Base-by-base conservation (phyloP, 1,140 invertebrate genomes). In the Drosophila oshimai region DNA sequence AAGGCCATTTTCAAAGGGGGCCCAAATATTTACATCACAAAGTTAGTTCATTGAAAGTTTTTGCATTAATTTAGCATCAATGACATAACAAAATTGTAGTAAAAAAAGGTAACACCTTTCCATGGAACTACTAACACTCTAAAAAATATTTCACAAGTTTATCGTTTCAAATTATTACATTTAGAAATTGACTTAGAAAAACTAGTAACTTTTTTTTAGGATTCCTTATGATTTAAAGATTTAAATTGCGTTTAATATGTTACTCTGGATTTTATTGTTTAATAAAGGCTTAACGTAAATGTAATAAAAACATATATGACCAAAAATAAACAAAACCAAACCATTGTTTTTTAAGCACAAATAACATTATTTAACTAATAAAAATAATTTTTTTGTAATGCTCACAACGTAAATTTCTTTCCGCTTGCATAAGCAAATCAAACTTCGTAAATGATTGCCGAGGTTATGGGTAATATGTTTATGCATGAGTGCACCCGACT, bases 21-120 rank as follows among this genome's bases (percentile, higher is more conserved):
- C 34, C 44, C 31, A 9, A 29, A 53, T 72, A 81, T 81, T 83
- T 83, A 68, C 77, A 76, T 77, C 22, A 73, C 78, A 83, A 81
- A 79, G 55, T 74, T 74, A 44, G 34, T 74, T 74, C 53, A 65
- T 50, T 61, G 41, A 22, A 81, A 86, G 60, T 84, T 80, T 60
- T 26, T 34, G 41, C 54, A 79, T 49, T 36, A 62, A 80, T 79
- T 84, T 79, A 37, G 10, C 24, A 18, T 26, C 26, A n/a, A 29
- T 31, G 58, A 24, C 61, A 24, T 33, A 37, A 37, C 74, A 34
- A 58, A 61, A 74, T 34, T 65, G 20, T 42, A 28, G 28, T 0
- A n/a, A 33, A 41, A 54, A 13, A 12, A 37, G 31, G 6, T 39
- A 22, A 13, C 2, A 29, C 3, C 6, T 29, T 0, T 1, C n/a